Conservation (phyloP, 2,113 vertebrate species). For the Cyphomyrus discorhynchus region DNA sequence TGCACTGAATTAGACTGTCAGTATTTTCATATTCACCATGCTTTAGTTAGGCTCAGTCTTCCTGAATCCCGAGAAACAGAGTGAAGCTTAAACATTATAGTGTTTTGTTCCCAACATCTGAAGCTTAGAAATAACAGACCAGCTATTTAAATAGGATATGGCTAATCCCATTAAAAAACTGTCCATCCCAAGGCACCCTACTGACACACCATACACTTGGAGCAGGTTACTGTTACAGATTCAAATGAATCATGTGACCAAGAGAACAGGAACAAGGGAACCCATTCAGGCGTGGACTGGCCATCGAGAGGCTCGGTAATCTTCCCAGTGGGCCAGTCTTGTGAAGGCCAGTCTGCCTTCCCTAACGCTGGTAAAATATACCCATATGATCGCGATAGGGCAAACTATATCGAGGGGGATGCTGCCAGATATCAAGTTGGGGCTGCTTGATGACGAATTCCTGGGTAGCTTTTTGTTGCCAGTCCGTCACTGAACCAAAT, state of each 20-base stretch:
- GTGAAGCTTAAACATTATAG: too few species aligned
- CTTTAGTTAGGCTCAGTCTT: neutral
- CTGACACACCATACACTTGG: neutral
- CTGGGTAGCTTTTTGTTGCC: neutral
- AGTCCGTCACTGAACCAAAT: neutral
- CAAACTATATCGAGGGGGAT: neutral
- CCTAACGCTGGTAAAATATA: neutral
- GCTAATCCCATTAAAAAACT: neutral
- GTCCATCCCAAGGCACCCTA: neutral
- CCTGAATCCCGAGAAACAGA: neutral
- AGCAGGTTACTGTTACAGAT: neutral
- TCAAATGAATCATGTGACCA: neutral
- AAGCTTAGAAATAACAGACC: neutral
- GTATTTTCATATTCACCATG: neutral
- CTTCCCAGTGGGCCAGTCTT: neutral
- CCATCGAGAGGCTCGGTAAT: neutral
- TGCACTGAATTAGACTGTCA: neutral
- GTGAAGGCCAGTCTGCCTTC: neutral
- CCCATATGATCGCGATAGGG: neutral
- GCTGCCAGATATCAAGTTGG: neutral
- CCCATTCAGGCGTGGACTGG: neutral
- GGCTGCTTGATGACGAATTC: neutral
- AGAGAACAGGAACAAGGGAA: neutral
- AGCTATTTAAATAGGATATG: neutral
- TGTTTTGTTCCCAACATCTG: neutral